Evolutionary conservation across 2,113 vertebrate species (phyloP).

Genomic region (Oxyruncus cristatus): DNA sequence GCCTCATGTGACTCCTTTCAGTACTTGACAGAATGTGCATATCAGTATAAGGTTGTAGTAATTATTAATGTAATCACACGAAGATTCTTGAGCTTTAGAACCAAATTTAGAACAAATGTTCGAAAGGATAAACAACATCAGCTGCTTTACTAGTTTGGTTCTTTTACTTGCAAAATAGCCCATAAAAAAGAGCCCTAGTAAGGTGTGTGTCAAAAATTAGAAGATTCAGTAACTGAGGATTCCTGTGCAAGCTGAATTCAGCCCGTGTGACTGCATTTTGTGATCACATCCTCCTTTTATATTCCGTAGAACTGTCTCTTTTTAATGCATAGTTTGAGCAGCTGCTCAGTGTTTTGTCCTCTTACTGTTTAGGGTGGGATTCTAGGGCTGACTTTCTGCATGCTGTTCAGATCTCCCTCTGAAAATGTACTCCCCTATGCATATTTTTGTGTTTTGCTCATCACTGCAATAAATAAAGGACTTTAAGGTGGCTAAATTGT

Average conservation of each 20-base stretch:
- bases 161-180: neutral
- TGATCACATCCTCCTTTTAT: neutral
- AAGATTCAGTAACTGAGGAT: neutral
- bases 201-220: neutral
- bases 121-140: neutral
- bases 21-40: neutral
- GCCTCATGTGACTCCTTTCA: neutral
- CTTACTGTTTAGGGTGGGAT: neutral
- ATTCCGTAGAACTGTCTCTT: neutral
- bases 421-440: neutral
- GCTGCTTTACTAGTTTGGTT: neutral
- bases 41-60: neutral
- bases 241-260: neutral
- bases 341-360: neutral
- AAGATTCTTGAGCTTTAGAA: neutral
- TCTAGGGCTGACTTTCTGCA: neutral
- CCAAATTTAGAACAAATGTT: neutral
- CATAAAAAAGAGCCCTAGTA: neutral
- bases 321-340: neutral
- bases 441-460: neutral
- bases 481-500: neutral
- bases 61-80: neutral
- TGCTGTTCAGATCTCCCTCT: neutral
- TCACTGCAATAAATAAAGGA: neutral
- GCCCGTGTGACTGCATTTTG: fast-evolving